Percentiles rank a stretch among this genome's conserved stretches.
phyloP scores from a whole-genome alignment of 1,140 invertebrate species.

The Lepidurus packardi region DNA sequence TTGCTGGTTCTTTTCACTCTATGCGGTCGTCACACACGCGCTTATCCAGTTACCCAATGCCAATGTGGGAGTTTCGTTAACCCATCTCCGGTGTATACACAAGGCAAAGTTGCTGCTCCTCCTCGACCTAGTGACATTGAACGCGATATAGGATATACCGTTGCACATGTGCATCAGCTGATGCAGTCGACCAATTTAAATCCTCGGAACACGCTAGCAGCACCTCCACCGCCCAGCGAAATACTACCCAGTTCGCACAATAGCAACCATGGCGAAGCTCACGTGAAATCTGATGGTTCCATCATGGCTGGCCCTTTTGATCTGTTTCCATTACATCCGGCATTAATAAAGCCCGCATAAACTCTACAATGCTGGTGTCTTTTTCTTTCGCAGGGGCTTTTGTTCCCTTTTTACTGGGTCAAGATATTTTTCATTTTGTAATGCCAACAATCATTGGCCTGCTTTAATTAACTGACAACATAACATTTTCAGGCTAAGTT shows the following conservation, averaged over 20 bases:
- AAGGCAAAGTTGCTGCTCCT: neutral
- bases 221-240: neutral
- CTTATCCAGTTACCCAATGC: neutral
- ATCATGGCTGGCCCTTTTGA: neutral
- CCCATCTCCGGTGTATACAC: neutral
- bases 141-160: neutral
- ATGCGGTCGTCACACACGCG: neutral
- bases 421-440: slow-evolving; percentile 1
- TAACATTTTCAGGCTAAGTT: neutral
- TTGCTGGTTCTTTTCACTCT: neutral
- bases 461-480: neutral
- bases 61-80: neutral
- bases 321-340: neutral
- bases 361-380: neutral
- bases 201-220: neutral
- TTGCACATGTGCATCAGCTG: neutral
- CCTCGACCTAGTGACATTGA: neutral
- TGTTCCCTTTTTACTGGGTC: neutral
- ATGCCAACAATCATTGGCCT: neutral
- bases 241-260: neutral
- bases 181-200: neutral
- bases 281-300: slow-evolving; percentile 14
- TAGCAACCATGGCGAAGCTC: neutral
- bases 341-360: slow-evolving; percentile 16
- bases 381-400: neutral